These are phyloP conservation scores for Sula dactylatra DNA, from an alignment of 2,113 vertebrate species.

Conservation along the genomic window DNA sequence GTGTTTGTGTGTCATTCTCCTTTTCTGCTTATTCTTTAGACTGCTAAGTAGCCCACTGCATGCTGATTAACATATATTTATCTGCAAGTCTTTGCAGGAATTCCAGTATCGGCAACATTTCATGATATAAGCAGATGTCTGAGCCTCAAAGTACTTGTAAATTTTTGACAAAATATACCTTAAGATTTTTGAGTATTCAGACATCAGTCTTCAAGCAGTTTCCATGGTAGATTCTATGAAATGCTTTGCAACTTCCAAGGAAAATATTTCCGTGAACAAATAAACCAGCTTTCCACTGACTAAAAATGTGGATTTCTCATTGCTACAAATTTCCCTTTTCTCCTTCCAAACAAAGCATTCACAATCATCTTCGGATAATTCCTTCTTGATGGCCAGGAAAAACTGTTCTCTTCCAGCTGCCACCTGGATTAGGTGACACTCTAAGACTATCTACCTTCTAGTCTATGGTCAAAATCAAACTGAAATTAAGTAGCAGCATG, in stretches of 20 bases:
- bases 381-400: slow-evolving; percentile 40
- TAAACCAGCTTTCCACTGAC: slow-evolving; percentile 6
- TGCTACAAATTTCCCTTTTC: not conserved
- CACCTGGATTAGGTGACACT: slow-evolving; percentile 7
- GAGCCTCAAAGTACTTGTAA: slow-evolving; percentile 13
- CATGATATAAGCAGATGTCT: not conserved
- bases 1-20: not conserved
- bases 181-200: not conserved
- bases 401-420: slow-evolving; percentile 15
- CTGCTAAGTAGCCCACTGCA: not conserved
- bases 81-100: not conserved
- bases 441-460: not conserved
- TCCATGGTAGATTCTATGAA: slow-evolving; percentile 21
- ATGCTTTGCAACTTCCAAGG: slow-evolving; percentile 25
- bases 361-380: not conserved
- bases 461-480: not conserved
- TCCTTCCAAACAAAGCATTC: slow-evolving; percentile 27
- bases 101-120: not conserved
- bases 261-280: slow-evolving; percentile 40
- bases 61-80: not conserved
- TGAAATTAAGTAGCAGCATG: not conserved
- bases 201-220: slow-evolving; percentile 6
- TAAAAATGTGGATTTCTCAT: slow-evolving; percentile 34
- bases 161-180: not conserved
- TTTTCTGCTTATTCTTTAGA: not conserved